Evolutionary conservation across 2,797 vertebrate genomes (phyloP), one percentile per base, ranked within the genome.

Genomic region (Trachops cirrhosus): DNA sequence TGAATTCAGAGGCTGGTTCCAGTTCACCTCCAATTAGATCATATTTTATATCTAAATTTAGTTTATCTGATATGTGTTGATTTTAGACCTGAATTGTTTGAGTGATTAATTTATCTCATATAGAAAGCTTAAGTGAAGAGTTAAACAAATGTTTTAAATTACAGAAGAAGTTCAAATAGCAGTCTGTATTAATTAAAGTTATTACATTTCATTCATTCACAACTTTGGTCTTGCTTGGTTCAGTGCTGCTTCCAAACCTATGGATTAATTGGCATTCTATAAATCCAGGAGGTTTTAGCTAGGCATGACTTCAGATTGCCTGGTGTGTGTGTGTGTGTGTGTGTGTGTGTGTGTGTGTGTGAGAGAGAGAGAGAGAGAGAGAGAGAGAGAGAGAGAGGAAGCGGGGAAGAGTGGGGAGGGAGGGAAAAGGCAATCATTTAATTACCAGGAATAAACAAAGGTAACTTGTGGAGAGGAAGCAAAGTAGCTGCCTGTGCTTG

Each of bases 101-200:
- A 64, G 44, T 15, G 41, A 89, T 78, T 89, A 52, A 68, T 67
- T 89, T 75, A 74, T 88, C 68, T 34, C 29, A 46, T 15, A 89
- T 44, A 79, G 80, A 80, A 95, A 89, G 48, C 82, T 44, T n/a
- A 59, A 44, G 12, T n/a, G 14, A 75, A 89, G 54, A 75, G 19
- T 59, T 88, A 44, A 44, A 44, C 9, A 44, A 83, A 86, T 48
- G 9, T 92, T 95, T 96, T 93, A 75, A 86, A 86, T 75, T 19
- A 24, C 54, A 75, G 70, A 39, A 59, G 37, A 67, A 86, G 19
- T 86, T 86, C 32, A 64, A 32, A 75, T 84, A 70, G 57, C 73
- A 41, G 37, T 59, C 54, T 86, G n/a, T 29, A 64, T 4, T 86
- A 62, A 68, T 86, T 77, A 86, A 79, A 67, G 19, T 82, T 34